Percentiles rank a stretch among this genome's conserved stretches.
Evolutionary conservation across 1,140 invertebrate genomes (phyloP).

Genomic region (Aphis craccivora): DNA sequence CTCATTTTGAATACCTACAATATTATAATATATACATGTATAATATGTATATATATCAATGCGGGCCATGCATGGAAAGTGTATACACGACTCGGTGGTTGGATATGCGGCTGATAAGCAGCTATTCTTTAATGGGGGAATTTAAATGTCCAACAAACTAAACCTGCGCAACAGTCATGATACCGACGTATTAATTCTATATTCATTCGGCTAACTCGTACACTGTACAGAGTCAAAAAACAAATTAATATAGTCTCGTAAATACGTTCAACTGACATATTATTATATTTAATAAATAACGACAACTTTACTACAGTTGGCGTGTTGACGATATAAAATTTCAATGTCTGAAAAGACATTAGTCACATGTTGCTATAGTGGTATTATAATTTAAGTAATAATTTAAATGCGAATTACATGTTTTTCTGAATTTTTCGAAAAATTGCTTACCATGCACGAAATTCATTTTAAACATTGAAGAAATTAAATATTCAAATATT

Average conservation of each 20-base stretch:
- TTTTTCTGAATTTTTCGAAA: no score
- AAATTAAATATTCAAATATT: no score
- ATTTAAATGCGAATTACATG: no score
- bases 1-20: conserved; percentile 40
- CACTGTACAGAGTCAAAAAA: background rate
- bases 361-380: no score
- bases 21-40: background rate
- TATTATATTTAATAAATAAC: no score
- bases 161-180: background rate
- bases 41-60: conserved; percentile 13
- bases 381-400: no score
- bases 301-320: no score
- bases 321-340: no score
- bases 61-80: conserved; percentile 27
- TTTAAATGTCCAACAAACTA: background rate
- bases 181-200: background rate
- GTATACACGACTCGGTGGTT: background rate
- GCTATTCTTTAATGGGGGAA: background rate
- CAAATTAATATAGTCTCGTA: background rate
- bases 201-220: background rate
- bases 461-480: no score
- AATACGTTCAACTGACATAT: no score
- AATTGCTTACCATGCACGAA: no score
- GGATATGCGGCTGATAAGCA: background rate
- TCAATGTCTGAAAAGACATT: no score